A percentile compares a stretch with the other conserved stretches of the same genome.
Evolutionary conservation across 2,113 vertebrate species (phyloP).

Genomic region (Pelecanoides urinatrix): DNA sequence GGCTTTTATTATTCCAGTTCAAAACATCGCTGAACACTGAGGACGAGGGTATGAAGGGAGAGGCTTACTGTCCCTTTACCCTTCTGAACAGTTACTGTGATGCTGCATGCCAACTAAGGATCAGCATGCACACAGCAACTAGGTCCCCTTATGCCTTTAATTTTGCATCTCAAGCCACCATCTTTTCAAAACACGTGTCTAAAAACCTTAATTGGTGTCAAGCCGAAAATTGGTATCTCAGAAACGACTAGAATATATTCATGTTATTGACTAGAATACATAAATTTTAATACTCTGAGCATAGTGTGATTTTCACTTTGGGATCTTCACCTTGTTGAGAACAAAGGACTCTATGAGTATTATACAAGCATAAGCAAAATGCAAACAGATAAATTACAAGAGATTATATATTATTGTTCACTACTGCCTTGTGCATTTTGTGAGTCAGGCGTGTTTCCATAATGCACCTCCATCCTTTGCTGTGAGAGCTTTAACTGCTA

Average conservation of each 20-base stretch:
- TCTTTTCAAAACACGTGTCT: not conserved
- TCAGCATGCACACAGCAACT: not conserved
- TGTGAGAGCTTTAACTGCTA: not conserved
- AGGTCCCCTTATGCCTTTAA: not conserved
- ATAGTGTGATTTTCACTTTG: not conserved
- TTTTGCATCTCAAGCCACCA: not conserved
- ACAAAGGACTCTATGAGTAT: not conserved
- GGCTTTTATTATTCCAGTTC: not conserved
- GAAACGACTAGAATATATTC: not conserved
- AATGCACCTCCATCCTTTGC: not conserved
- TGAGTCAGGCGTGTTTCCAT: not conserved
- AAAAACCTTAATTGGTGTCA: not conserved
- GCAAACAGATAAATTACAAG: not conserved
- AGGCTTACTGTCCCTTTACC: not conserved
- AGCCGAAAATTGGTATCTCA: not conserved
- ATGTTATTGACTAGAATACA: not conserved
- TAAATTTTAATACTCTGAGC: not conserved
- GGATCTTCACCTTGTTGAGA: not conserved
- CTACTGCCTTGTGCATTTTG: not conserved
- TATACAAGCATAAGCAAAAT: not conserved
- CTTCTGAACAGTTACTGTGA: not conserved
- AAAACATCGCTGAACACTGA: not conserved
- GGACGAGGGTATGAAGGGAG: not conserved
- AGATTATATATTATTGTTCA: not conserved
- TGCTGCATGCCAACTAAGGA: not conserved